Evolutionary conservation across 1,140 invertebrate genomes (phyloP).

Genomic region (Vanessa tameamea): DNA sequence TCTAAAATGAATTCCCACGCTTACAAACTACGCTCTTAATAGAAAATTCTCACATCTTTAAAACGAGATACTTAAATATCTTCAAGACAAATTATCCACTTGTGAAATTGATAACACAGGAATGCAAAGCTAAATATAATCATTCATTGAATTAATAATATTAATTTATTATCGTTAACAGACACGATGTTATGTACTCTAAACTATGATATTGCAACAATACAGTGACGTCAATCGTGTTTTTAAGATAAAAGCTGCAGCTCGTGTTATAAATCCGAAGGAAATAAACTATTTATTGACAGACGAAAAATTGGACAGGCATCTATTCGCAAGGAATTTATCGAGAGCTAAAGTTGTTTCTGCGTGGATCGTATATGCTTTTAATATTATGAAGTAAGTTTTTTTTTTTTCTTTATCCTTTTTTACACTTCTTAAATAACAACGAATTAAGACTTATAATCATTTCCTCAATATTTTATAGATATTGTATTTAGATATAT

Average conservation of each 20-base stretch:
- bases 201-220: neutral
- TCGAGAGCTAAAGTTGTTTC: slow-evolving; percentile 93
- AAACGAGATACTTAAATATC: too few species aligned
- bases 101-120: neutral
- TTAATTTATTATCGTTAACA: too few species aligned
- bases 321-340: slow-evolving; percentile 94
- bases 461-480: too few species aligned
- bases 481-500: too few species aligned
- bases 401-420: neutral
- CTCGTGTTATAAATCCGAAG: slow-evolving; percentile 95
- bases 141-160: too few species aligned
- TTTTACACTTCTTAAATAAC: too few species aligned
- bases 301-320: slow-evolving; percentile 95
- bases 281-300: slow-evolving; percentile 95
- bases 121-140: neutral
- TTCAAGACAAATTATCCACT: neutral
- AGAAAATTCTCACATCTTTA: too few species aligned
- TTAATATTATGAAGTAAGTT: slow-evolving; percentile 91
- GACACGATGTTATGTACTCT: too few species aligned
- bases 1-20: too few species aligned
- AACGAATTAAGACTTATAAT: too few species aligned
- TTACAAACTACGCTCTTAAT: too few species aligned
- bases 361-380: slow-evolving; percentile 89
- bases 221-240: neutral
- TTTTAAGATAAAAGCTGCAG: slow-evolving; percentile 84